Evolutionary conservation across 2,113 vertebrate genomes (phyloP), one percentile per base, ranked within the genome.

Genomic region (Phrynosoma blainvillii): DNA sequence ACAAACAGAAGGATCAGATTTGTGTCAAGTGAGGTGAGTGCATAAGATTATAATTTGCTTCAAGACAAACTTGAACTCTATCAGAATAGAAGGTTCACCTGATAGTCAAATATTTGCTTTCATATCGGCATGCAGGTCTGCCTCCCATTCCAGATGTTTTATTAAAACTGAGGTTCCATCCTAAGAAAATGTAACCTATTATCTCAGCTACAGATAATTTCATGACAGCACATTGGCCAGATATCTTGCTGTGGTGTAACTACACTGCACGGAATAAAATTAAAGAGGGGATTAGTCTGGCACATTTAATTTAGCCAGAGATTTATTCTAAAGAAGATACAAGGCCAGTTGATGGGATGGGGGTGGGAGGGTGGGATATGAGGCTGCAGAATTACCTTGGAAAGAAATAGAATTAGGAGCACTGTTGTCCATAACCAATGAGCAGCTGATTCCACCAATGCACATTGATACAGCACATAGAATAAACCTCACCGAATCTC

Each of bases 231-330:
- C 21, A 74, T 6, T 81, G 78, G 25, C 86, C 62, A 40, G 75
- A 83, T 70, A 84, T 14, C 74, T 68, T 77, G 47, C 52, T 83
- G 74, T 84, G 59, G 82, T 88, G 54, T 84, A 88, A 71, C n/a
- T 84, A 78, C 32, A 88, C 18, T 83, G 81, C 78, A 88, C 52
- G 47, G 23, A 88, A 78, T 78, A 65, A 74, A 84, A 78, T 84
- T 88, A 88, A 74, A 88, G 75, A 78, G n/a, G 62, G 32, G 81
- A 88, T 88, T 88, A 88, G 87, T 40, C 62, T 68, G 42, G 81
- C 47, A 83, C 42, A 84, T 83, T 88, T 83, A 77, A 88, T 88
- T 88, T 88, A 78, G 74, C 81, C 65, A 56, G 75, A 78, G 65
- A 88, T 88, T 77, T 88, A 77, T 59, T 88, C 32, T 84, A 78